These are phyloP conservation scores for Rhinichthys osculus DNA, from an alignment of 2,797 vertebrate genomes.

Conservation along the genomic window DNA sequence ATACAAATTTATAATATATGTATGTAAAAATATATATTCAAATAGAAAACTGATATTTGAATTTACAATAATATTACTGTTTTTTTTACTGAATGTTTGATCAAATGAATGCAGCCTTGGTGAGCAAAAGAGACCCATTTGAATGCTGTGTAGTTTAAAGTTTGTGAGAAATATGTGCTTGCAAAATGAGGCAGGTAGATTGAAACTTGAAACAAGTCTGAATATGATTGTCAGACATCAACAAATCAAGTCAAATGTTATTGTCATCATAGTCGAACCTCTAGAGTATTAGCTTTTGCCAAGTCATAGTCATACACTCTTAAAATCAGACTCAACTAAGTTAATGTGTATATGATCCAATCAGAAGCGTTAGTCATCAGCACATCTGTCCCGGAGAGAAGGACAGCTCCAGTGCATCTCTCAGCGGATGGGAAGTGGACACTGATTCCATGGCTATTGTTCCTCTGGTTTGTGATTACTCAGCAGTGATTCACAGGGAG, in stretches of 20 bases:
- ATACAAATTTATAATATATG: no score
- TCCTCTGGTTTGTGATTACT: slow-evolving; percentile 39
- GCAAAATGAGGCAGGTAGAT: neutral
- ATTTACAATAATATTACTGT: neutral
- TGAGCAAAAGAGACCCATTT: no score
- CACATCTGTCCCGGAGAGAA: slow-evolving; percentile 3
- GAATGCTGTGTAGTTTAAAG: neutral
- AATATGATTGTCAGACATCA: neutral
- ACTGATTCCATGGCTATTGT: slow-evolving; percentile 9
- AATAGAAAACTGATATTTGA: neutral
- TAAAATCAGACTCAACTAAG: neutral
- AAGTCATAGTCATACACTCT: neutral
- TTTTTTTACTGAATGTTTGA: neutral
- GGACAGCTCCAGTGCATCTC: slow-evolving; percentile 18
- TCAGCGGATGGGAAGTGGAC: slow-evolving; percentile 6
- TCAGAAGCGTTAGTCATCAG: neutral
- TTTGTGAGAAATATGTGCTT: neutral
- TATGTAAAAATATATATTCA: neutral
- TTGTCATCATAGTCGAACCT: neutral
- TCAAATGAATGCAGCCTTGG: neutral
- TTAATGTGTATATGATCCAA: neutral
- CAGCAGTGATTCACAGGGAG: slow-evolving; percentile 35
- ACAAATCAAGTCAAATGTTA: neutral
- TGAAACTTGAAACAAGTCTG: neutral
- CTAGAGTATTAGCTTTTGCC: neutral